Conservation (phyloP, 2,797 vertebrate species). For the Falco rusticolus region DNA sequence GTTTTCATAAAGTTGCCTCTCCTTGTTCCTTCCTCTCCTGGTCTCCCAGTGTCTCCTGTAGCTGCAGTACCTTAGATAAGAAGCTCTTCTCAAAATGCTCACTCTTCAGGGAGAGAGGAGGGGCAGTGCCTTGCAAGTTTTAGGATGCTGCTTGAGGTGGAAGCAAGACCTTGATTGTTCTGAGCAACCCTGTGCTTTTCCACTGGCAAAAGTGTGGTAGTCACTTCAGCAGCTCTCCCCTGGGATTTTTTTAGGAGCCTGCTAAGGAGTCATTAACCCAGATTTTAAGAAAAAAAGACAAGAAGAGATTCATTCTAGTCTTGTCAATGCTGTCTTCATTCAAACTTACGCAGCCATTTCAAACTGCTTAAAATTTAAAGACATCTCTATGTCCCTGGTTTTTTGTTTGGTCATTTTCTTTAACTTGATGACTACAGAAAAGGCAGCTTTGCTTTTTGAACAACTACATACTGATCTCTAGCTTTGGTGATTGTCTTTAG, state of each 20-base stretch:
- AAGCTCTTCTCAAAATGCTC: neutral
- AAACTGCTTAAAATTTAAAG: neutral
- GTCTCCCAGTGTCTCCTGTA: neutral
- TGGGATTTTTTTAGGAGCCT: neutral
- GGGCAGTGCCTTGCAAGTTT: neutral
- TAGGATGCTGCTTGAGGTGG: neutral
- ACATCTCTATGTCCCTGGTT: neutral
- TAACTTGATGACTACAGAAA: neutral
- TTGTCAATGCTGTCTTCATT: neutral
- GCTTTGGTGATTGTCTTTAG: neutral
- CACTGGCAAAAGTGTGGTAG: neutral
- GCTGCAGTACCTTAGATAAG: neutral
- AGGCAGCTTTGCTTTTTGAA: neutral
- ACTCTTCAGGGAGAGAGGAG: rapidly evolving
- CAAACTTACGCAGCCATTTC: neutral
- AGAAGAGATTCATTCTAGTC: neutral
- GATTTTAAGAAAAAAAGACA: neutral
- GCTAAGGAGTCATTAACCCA: neutral
- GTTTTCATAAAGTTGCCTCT: neutral
- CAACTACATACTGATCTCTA: neutral
- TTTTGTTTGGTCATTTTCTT: neutral
- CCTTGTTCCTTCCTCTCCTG: neutral
- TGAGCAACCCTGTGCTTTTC: neutral
- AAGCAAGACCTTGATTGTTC: neutral
- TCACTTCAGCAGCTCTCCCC: neutral